Conservation (phyloP, 1,140 invertebrate species). For the Artemia franciscana region DNA sequence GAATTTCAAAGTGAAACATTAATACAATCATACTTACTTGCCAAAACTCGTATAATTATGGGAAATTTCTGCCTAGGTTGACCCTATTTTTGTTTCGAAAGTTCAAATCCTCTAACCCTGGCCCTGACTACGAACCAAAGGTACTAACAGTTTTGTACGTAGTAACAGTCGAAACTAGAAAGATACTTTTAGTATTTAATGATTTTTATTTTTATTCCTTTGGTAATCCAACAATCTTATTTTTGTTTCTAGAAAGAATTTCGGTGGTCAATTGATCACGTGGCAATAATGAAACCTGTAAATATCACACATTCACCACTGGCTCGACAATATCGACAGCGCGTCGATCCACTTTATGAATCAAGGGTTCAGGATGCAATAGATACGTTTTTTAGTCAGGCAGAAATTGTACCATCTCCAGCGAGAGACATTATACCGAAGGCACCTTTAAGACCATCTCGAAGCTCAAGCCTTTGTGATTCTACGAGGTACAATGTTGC, state of each 20-base stretch:
- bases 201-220: too few relatives aligned
- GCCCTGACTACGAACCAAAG: too few relatives aligned
- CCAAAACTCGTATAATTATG: too few relatives aligned
- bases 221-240: too few relatives aligned
- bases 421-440: background rate
- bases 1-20: too few relatives aligned
- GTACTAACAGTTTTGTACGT: too few relatives aligned
- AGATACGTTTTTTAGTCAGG: background rate
- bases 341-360: background rate
- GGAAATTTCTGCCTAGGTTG: too few relatives aligned
- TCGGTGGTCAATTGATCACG: background rate
- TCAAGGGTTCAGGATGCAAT: background rate
- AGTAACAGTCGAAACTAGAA: too few relatives aligned
- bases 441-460: background rate
- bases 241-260: background rate
- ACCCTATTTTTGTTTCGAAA: too few relatives aligned
- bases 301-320: background rate
- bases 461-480: background rate
- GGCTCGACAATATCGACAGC: background rate
- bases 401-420: background rate
- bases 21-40: too few relatives aligned
- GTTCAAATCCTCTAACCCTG: too few relatives aligned
- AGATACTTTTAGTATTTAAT: too few relatives aligned
- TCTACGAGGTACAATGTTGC: background rate
- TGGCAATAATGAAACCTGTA: background rate